phyloP scores from a whole-genome alignment of 2,888 invertebrate species.

The Thymelicus lineola region DNA sequence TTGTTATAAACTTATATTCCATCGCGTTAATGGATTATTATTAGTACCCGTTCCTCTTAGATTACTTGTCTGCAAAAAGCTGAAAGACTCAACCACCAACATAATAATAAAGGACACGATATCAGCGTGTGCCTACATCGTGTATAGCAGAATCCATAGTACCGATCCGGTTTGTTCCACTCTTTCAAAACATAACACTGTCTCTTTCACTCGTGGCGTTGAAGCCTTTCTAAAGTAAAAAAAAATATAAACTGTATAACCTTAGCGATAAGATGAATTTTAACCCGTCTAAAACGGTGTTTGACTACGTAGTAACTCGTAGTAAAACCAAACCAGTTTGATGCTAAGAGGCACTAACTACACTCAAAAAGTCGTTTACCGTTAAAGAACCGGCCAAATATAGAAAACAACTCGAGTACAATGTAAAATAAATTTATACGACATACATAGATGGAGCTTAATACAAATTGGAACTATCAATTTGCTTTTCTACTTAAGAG shows the following conservation, averaged over 20 bases:
- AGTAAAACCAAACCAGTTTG: constrained; percentile 78
- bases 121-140: constrained; percentile 26
- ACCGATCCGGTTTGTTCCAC: constrained; percentile 59
- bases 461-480: constrained; percentile 15
- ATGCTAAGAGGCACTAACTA: constrained; percentile 66
- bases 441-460: not conserved
- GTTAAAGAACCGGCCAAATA: constrained; percentile 67
- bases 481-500: not conserved
- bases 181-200: constrained; percentile 45
- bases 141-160: constrained; percentile 14
- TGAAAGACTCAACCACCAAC: constrained; percentile 26
- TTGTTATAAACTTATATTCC: too few relatives aligned
- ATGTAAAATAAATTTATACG: constrained; percentile 16
- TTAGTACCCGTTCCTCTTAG: not conserved
- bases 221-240: constrained; percentile 35
- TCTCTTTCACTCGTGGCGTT: constrained; percentile 52
- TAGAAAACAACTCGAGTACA: constrained; percentile 46
- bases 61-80: constrained; percentile 24
- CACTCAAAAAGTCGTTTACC: constrained; percentile 68
- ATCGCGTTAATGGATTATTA: not conserved
- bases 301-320: constrained; percentile 69
- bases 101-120: constrained; percentile 4
- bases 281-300: constrained; percentile 34
- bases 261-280: constrained; percentile 25
- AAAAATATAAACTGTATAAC: constrained; percentile 23